phyloP scores from a whole-genome alignment of 35 echinoderm and acorn worm species.

The Ophiothrix spiculata region DNA sequence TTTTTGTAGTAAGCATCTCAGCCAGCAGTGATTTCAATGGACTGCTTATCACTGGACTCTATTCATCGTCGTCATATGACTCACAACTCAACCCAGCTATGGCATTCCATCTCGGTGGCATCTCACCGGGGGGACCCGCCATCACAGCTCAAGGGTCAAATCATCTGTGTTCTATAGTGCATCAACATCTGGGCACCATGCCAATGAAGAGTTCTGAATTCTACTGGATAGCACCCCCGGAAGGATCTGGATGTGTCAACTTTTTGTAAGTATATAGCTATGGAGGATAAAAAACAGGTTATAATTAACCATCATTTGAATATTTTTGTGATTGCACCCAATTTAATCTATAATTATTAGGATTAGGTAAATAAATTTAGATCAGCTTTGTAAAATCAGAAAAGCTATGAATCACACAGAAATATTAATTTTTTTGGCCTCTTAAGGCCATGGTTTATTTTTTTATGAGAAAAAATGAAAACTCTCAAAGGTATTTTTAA shows the following conservation, averaged over 20 bases:
- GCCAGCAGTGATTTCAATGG: conserved; percentile 45
- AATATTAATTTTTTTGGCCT: background rate
- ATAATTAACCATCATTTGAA: background rate
- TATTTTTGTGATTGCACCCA: background rate
- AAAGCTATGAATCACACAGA: background rate
- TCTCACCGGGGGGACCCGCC: background rate
- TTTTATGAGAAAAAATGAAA: too few species aligned
- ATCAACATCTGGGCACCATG: conserved; percentile 9
- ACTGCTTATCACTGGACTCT: conserved; percentile 45
- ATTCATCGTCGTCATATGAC: background rate
- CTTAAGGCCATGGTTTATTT: background rate
- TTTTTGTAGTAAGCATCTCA: conserved; percentile 45
- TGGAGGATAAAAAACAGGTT: background rate
- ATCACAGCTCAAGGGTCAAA: background rate
- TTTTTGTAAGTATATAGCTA: conserved; percentile 97
- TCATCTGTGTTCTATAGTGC: conserved; percentile 60
- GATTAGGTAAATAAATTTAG: too few species aligned
- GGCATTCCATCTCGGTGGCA: background rate
- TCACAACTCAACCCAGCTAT: background rate
- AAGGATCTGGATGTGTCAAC: conserved; percentile 69
- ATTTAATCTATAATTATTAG: too few species aligned
- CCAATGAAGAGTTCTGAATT: conserved; percentile 28
- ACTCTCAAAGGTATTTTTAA: too few species aligned
- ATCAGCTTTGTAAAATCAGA: too few species aligned
- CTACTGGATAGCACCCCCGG: conserved; percentile 71